Conservation (phyloP, 35 echinoderm and acorn worm genomes). For the Eucidaris tribuloides region DNA sequence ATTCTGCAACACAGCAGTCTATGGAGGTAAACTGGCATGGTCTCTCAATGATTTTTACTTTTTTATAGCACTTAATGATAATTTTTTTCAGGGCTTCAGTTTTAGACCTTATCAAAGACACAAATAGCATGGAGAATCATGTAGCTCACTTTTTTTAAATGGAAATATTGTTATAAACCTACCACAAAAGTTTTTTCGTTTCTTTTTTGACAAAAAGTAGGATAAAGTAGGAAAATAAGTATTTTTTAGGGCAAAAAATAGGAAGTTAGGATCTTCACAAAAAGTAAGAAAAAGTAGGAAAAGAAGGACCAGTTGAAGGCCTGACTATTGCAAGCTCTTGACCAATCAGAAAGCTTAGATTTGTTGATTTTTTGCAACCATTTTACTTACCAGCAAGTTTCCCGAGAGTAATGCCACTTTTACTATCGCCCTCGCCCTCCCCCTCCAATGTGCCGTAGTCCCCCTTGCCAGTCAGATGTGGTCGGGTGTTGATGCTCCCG, state of each 20-base stretch:
- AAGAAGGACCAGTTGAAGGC: background rate
- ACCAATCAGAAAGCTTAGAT: background rate
- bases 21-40: no score
- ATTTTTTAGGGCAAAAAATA: background rate
- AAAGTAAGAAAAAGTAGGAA: background rate
- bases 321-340: background rate
- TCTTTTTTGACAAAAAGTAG: no score
- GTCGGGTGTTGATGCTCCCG: conserved; percentile 5
- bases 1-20: no score
- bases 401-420: conserved; percentile 34
- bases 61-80: no score
- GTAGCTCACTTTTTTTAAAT: no score
- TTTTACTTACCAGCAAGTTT: conserved; percentile 56
- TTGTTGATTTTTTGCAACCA: no score
- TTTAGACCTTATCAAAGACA: no score
- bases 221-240: background rate
- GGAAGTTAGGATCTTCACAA: background rate
- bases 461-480: background rate
- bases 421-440: background rate
- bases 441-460: background rate
- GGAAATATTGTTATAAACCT: no score
- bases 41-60: no score
- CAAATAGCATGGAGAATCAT: no score
- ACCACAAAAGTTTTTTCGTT: no score
- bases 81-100: no score